A percentile compares a stretch with the other conserved stretches of the same genome.
Evolutionary conservation across 1,140 invertebrate species (phyloP).

Genomic region (Dolichoris vasculosae): DNA sequence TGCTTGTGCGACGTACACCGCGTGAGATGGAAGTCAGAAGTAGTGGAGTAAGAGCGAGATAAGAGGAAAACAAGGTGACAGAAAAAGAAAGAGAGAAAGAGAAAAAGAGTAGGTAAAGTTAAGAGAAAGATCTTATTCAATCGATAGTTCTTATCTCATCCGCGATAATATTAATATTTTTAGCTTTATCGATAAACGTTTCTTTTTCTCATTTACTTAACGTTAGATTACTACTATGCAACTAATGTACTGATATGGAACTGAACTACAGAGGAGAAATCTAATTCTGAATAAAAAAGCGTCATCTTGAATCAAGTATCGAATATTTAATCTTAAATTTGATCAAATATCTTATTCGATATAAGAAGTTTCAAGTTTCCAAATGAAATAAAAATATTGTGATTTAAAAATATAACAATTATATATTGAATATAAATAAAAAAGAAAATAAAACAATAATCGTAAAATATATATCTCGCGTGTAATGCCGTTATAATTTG

Average conservation of each 20-base stretch:
- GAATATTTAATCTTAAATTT: no score
- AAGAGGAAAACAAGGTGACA: not conserved
- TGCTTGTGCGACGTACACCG: constrained; percentile 1
- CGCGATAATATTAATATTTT: not conserved
- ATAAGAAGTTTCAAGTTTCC: no score
- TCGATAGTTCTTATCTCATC: not conserved
- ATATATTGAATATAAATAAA: no score
- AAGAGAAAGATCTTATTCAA: not conserved
- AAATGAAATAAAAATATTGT: no score
- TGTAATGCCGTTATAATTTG: no score
- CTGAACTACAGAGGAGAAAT: no score
- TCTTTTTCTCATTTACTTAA: not conserved
- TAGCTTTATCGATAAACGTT: not conserved
- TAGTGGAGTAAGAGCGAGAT: not conserved
- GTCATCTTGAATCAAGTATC: no score
- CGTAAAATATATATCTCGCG: no score
- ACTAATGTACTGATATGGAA: not conserved
- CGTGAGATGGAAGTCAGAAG: constrained; percentile 1
- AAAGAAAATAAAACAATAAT: no score
- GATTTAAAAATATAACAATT: no score
- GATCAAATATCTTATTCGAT: no score
- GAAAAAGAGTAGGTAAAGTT: not conserved
- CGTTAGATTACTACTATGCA: not conserved
- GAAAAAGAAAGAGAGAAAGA: not conserved
- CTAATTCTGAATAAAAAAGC: no score